A percentile compares a stretch with the other conserved stretches of the same genome.
Evolutionary conservation across 2,797 vertebrate species (phyloP).

Genomic region (Semaprochilodus insignis): DNA sequence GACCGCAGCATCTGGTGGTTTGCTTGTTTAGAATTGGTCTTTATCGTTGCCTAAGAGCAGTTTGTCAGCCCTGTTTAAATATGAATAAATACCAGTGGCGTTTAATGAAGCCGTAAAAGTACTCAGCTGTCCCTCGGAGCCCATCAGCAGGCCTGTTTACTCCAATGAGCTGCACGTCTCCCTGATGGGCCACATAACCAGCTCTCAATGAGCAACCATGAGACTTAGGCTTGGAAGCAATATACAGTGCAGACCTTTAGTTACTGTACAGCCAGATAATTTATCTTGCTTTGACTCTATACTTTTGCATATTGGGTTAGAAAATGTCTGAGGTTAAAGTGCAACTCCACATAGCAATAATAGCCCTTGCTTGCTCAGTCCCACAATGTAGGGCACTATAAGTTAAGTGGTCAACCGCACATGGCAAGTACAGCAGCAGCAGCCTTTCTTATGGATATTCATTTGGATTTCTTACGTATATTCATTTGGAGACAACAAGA

Average conservation of each 20-base stretch:
- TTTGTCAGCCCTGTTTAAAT: slow-evolving; percentile 56
- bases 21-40: slow-evolving; percentile 50
- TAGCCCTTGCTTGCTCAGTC: neutral
- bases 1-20: slow-evolving; percentile 56
- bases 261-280: neutral
- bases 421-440: neutral
- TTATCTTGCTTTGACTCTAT: neutral
- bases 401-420: neutral
- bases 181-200: slow-evolving; percentile 24
- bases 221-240: neutral
- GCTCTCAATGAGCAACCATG: slow-evolving; percentile 6
- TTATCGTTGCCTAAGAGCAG: slow-evolving; percentile 46
- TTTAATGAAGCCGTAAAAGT: slow-evolving; percentile 51
- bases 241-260: slow-evolving; percentile 26
- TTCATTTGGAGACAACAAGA: neutral
- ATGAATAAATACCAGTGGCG: slow-evolving; percentile 54
- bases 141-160: slow-evolving; percentile 45
- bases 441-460: neutral
- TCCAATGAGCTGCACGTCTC: slow-evolving; percentile 25
- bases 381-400: neutral
- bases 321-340: slow-evolving; percentile 3
- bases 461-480: neutral
- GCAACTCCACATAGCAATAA: neutral
- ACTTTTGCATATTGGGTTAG: neutral
- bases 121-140: slow-evolving; percentile 40